Evolutionary conservation across 1,140 invertebrate species (phyloP), one percentile per base, ranked within the genome.

Genomic region (Plectus sambesii): DNA sequence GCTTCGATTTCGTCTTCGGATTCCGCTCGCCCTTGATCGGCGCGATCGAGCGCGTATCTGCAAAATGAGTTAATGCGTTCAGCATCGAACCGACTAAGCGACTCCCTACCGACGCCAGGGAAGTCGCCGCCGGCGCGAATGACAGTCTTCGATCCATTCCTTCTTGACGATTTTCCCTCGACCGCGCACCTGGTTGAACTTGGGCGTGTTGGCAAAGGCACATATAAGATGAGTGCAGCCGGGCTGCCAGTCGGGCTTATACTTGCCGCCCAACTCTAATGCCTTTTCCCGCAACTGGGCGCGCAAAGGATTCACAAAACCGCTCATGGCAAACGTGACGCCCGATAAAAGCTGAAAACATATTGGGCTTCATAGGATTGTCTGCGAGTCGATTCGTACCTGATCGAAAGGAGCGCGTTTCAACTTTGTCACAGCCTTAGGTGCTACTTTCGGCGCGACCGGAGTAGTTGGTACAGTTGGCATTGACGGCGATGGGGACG

Each of bases 171-270:
- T 82, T 69, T 76, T 78, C 15, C 69, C 70, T 59, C 75, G 75
- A 2, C 77, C 78, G 60, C 74, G 73, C 0, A 85, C 83, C 70
- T 83, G 76, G 43, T 78, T 76, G 64, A 81, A 84, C 68, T 89
- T 89, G 9, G 85, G 86, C 22, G 86, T 89, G 66, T 87, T 87
- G 2, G 76, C 68, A 74, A 87, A 87, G 15, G 85, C 85, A 75
- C 85, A 88, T 82, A 88, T 75, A 42, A 88, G 77, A 73, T 87
- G 85, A 5, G 84, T 87, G 69, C 83, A 86, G 35, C 64, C 62
- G 33, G 68, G 63, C 43, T 76, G 75, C 83, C 83, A 87, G 71
- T 86, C 82, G 24, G 76, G 69, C 68, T 77, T 78, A 64, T 85
- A 87, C 58, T 74, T 77, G 1, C 83, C 86, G 2, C 87, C 87